Evolutionary conservation across 2,888 invertebrate genomes (phyloP), one percentile per base, ranked within the genome.

Genomic region (Pardosa pseudoannulata): DNA sequence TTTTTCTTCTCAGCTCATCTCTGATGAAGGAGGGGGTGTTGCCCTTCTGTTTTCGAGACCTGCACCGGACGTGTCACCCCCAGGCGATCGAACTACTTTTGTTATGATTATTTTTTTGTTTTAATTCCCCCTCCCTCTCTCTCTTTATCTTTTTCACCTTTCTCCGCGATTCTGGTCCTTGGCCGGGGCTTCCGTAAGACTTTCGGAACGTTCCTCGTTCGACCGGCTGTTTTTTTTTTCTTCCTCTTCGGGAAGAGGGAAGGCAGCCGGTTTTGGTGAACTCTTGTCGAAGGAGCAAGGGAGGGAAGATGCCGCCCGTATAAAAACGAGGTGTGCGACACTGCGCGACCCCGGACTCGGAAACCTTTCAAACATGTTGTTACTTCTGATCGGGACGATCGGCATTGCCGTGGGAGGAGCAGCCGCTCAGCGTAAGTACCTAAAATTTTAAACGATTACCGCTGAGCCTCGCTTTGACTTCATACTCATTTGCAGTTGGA

Each of bases 281-380:
- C 56, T 56, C 23, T 56, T 3, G 56, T 3, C n/a, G 23, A 16
- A 16, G 9, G 36, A 9, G 16, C 3, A 11, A 23, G 16, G 2
- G 2, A 46, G 16, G 16, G 56, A 56, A 56, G 56, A 56, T 13
- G 41, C 9, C n/a, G 56, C 23, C 23, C 23, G 5, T 56, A 56
- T 56, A 56, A 56, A 23, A 23, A 1, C n/a, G 16, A 6, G 1
- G 7, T 56, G 1, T 56, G 56, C 7, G 23, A 56, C 23, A 56
- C 3, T 46, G 5, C 16, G 16, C 46, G 46, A 46, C 46, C 46
- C 46, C 16, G 16, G 16, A 2, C 5, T 9, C 2, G 2, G 46
- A n/a, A n/a, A 56, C 23, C 11, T n/a, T n/a, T n/a, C n/a, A n/a
- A 56, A 56, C 56, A 56, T 56, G 56, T 23, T 56, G 56, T 23